Evolutionary conservation across 2,113 vertebrate genomes (phyloP).

Genomic region (Petromus typicus): DNA sequence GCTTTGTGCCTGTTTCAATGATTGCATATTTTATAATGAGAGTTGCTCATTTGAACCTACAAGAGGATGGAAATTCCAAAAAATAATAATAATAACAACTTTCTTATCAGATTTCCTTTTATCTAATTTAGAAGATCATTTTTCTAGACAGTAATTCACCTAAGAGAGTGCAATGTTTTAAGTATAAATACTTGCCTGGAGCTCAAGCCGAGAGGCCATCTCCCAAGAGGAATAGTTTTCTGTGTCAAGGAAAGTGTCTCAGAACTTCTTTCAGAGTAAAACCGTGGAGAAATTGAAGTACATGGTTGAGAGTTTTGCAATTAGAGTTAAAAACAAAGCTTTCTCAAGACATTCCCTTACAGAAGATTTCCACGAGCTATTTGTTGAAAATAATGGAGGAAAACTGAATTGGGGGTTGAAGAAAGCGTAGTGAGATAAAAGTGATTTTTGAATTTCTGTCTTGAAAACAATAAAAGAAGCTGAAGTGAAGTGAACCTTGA

Average conservation of each 20-base stretch:
- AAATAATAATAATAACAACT: slow-evolving; percentile 40
- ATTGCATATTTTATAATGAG: slow-evolving; percentile 9
- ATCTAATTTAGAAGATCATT: not conserved
- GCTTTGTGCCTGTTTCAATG: not conserved
- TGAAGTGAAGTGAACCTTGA: not conserved
- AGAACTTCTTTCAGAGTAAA: slow-evolving; percentile 29
- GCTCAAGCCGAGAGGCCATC: slow-evolving; percentile 25
- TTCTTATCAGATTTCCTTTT: slow-evolving; percentile 36
- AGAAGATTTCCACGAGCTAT: slow-evolving; percentile 50
- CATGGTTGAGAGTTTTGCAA: not conserved
- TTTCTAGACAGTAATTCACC: not conserved
- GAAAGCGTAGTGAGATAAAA: slow-evolving; percentile 6
- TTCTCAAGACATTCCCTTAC: not conserved
- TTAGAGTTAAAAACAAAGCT: slow-evolving; percentile 56
- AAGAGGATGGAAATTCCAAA: not conserved
- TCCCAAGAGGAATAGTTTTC: slow-evolving; percentile 28
- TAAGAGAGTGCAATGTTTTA: slow-evolving; percentile 8
- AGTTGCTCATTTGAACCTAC: not conserved
- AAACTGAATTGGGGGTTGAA: not conserved
- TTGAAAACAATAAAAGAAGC: slow-evolving; percentile 29
- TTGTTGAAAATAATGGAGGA: not conserved
- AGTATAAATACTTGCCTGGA: not conserved
- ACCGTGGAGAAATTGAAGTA: not conserved
- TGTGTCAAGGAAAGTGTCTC: slow-evolving; percentile 15
- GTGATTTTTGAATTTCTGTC: not conserved